Evolutionary conservation across 2,888 invertebrate genomes (phyloP).

Genomic region (Pterostichus niger): DNA sequence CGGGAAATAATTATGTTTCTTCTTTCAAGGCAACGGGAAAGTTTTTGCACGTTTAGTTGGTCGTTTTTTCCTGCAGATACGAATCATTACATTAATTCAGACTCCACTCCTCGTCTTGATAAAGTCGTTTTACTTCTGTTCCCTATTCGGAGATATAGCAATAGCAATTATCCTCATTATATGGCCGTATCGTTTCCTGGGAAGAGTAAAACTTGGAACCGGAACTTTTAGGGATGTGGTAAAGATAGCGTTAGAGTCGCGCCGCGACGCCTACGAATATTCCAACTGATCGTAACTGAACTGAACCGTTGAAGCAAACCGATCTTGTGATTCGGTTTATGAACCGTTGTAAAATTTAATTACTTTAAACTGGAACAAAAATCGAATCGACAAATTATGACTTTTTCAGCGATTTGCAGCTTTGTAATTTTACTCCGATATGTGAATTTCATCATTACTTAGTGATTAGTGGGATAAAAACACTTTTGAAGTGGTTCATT

Average conservation of each 20-base stretch:
- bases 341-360: too few species aligned
- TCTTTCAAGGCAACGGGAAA: slow-evolving; percentile 48
- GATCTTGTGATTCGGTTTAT: too few species aligned
- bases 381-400: too few species aligned
- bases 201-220: slow-evolving; percentile 58
- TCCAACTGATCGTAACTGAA: too few species aligned
- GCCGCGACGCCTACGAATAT: background rate
- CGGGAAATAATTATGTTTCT: slow-evolving; percentile 65
- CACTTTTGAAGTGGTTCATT: too few species aligned
- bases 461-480: too few species aligned
- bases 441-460: too few species aligned
- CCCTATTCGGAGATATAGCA: slow-evolving; percentile 65
- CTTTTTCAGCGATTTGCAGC: too few species aligned
- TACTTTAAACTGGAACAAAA: too few species aligned
- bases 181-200: slow-evolving; percentile 58
- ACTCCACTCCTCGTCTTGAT: slow-evolving; percentile 59
- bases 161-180: slow-evolving; percentile 67
- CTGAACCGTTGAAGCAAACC: too few species aligned
- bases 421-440: too few species aligned
- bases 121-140: slow-evolving; percentile 66
- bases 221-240: slow-evolving; percentile 62
- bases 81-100: slow-evolving; percentile 75
- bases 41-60: slow-evolving; percentile 52
- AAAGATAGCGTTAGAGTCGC: slow-evolving; percentile 20
- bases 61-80: slow-evolving; percentile 69